A percentile compares a stretch with the other conserved stretches of the same genome.
These are phyloP conservation scores for Caenorhabditis sinica DNA, from an alignment of 2,888 invertebrate genomes.

Conservation along the genomic window DNA sequence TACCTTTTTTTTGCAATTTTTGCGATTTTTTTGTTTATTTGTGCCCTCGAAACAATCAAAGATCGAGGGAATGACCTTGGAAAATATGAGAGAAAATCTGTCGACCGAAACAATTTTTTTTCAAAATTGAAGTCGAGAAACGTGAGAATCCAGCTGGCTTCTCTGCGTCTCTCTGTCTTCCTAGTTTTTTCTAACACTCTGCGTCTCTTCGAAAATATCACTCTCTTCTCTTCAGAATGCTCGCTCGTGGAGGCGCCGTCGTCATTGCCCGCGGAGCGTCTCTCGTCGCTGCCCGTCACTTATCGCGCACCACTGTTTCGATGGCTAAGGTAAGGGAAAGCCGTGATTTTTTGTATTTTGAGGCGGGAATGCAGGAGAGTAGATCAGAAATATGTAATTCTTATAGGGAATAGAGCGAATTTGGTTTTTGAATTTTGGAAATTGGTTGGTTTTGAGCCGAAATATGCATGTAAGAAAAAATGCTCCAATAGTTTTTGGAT, in stretches of 20 bases:
- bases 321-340: constrained; percentile 68
- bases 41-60: neutral
- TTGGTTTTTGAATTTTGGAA: constrained; percentile 7
- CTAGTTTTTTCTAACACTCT: neutral
- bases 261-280: constrained; percentile 52
- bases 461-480: neutral
- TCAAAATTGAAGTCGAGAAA: neutral
- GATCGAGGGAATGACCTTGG: constrained; percentile 1
- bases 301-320: constrained; percentile 57
- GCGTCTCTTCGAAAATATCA: constrained; percentile 4
- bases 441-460: neutral
- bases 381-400: too few relatives aligned
- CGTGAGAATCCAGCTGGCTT: constrained; percentile 18
- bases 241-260: constrained; percentile 62
- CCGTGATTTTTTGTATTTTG: neutral
- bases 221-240: constrained; percentile 51
- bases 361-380: neutral
- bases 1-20: constrained; percentile 3
- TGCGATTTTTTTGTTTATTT: neutral
- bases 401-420: too few relatives aligned
- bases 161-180: constrained; percentile 2
- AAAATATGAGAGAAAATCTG: neutral
- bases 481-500: too few relatives aligned
- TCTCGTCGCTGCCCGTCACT: constrained; percentile 35
- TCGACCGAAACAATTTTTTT: too few relatives aligned